Base-by-base conservation (phyloP, 2,888 invertebrate species). In the Xanthorhoe spadicearia region DNA sequence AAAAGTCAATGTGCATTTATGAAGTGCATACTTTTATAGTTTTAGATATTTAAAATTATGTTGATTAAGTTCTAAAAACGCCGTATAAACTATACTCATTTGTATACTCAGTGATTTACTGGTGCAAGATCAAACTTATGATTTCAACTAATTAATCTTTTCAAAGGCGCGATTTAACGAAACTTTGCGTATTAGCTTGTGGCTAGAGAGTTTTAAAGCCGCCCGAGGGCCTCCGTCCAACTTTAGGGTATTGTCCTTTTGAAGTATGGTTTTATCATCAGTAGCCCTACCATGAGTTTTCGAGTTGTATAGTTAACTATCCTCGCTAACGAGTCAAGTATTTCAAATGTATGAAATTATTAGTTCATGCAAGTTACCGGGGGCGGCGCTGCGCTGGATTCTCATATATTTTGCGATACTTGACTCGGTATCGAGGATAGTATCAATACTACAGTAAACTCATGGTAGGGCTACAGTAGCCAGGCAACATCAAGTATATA, bases 1-100 rank as follows among this genome's bases (percentile, higher is more conserved):
- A 88, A 88, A 88, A 88, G 81, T 86, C 83, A 80, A 81, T 86
- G 75, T 84, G 88, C 87, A 85, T 89, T 89, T 88, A 77, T 77
- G 73, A 88, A 90, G 83, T 88, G 89, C 85, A 83, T 84, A 81
- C 83, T 78, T 75, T 75, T 74, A 73, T 84, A 84, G 78, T 72
- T 80, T 77, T 84, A 87, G 81, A 77, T 72, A 32, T 32, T 6
- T 32, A 32, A 78, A 79, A 80, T 78, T 83, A 17, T 5, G 48
- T 88, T 87, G 86, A 77, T 84, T 82, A 61, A 74, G 69, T 74
- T n/a, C 77, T 77, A 73, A 10, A 23, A 79, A 74, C 77, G 76
- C 79, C 76, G 74, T 35, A 43, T 55, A 10, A 62, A 76, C 76
- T 75, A 74, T 69, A 81, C 71, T 76, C 77, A 78, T 75, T 63